phyloP scores from a whole-genome alignment of 2,113 vertebrate genomes.

The Microcebus ravelobensis region DNA sequence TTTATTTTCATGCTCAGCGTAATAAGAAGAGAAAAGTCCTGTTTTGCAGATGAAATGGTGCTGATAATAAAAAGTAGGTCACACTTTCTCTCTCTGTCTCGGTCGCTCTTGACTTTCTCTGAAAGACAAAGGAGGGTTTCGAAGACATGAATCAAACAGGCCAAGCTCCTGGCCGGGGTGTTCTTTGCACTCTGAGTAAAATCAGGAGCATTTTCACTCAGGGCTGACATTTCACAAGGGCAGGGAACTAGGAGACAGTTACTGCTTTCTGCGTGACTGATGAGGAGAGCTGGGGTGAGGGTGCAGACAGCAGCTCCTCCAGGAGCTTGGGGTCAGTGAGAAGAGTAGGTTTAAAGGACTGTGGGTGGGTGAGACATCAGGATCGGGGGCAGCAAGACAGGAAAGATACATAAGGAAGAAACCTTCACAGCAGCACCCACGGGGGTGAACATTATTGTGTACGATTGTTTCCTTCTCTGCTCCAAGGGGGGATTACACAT shows the following conservation, averaged over 20 bases:
- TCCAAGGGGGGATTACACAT: neutral
- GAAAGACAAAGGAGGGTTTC: conserved; percentile 63
- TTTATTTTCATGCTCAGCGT: conserved; percentile 78
- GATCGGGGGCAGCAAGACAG: neutral
- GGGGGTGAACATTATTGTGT: neutral
- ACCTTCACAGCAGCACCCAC: rapidly evolving
- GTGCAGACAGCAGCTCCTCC: neutral
- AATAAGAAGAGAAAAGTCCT: conserved; percentile 77
- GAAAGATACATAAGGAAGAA: neutral
- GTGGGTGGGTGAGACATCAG: neutral
- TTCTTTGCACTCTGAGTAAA: conserved; percentile 37
- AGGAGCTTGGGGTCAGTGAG: neutral
- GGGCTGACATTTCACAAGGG: neutral
- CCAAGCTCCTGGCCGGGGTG: conserved; percentile 22
- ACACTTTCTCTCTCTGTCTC: conserved; percentile 46
- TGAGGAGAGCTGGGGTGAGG: neutral
- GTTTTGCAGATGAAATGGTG: conserved; percentile 79
- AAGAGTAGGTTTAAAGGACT: neutral
- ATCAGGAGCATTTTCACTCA: conserved; percentile 45
- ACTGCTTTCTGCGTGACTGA: neutral
- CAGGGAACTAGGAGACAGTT: neutral
- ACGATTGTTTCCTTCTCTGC: neutral
- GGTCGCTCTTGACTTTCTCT: conserved; percentile 58
- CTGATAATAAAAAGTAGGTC: conserved; percentile 78
- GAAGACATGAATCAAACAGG: neutral